Conservation (phyloP, 1,140 invertebrate genomes). For the Tetramorium parvispinum region DNA sequence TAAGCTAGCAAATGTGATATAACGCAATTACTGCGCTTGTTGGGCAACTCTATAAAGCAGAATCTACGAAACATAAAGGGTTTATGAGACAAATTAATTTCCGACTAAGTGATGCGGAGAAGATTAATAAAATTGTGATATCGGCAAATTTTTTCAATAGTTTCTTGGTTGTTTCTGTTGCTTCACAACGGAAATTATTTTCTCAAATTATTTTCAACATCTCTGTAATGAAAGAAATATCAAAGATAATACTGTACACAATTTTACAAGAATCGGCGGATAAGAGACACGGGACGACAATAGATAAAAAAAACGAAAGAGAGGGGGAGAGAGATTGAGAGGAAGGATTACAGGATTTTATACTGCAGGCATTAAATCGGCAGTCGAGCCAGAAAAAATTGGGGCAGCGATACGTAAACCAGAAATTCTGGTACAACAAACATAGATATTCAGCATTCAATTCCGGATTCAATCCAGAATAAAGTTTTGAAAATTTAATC, state of each 20-base stretch:
- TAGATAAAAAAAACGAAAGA: neutral
- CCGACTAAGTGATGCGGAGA: neutral
- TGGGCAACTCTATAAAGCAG: neutral
- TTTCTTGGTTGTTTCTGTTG: neutral
- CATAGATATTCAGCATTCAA: neutral
- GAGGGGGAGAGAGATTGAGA: neutral
- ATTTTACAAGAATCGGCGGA: neutral
- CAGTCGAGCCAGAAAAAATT: slow-evolving; percentile 4
- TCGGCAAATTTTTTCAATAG: neutral
- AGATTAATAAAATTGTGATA: neutral
- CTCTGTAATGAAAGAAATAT: neutral
- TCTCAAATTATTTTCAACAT: neutral
- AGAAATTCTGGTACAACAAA: neutral
- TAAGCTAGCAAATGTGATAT: neutral
- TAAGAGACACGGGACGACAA: neutral
- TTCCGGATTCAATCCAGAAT: neutral
- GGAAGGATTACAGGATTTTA: slow-evolving; percentile 5
- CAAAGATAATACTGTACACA: neutral
- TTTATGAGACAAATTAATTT: neutral
- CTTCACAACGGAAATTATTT: neutral
- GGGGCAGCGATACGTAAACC: neutral
- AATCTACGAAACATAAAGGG: neutral
- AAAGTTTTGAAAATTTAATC: neutral
- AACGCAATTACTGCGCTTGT: neutral
- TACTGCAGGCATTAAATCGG: neutral